Conservation (phyloP, 2,888 invertebrate genomes). For the Lepidonotus clava region DNA sequence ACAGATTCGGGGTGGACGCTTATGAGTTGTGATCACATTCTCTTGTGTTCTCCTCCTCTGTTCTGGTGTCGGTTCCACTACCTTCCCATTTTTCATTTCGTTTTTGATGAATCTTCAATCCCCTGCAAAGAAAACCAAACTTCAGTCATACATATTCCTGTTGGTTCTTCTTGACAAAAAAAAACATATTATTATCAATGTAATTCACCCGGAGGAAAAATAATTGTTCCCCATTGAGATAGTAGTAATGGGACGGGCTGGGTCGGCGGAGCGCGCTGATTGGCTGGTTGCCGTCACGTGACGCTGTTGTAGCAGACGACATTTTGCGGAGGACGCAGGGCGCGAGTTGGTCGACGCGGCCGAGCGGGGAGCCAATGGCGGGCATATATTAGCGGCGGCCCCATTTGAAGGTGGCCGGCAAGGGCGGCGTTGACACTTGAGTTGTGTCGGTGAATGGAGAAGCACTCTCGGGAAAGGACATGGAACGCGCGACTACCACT, state of each 20-base stretch:
- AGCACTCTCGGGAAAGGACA: background rate
- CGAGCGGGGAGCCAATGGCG: background rate
- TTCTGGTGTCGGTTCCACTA: background rate
- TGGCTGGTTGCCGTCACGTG: background rate
- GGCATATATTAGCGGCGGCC: conserved; percentile 35
- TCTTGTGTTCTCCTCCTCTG: background rate
- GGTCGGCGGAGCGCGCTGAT: background rate
- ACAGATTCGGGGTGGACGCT: background rate
- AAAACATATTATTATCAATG: too few species aligned
- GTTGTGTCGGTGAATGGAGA: conserved; percentile 19
- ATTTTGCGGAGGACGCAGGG: background rate
- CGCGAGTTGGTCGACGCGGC: background rate
- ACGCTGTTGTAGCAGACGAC: background rate
- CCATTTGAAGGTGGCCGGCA: background rate
- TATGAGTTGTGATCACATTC: conserved; percentile 37
- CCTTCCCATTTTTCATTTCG: too few species aligned
- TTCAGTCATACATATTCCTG: too few species aligned
- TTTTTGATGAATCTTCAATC: too few species aligned
- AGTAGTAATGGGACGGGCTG: too few species aligned
- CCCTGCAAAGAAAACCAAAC: too few species aligned
- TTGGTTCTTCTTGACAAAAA: background rate
- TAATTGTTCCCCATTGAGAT: too few species aligned
- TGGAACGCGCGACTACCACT: background rate
- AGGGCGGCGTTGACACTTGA: background rate
- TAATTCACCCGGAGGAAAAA: too few species aligned